Percentiles rank a stretch among this genome's conserved stretches.
phyloP scores from a whole-genome alignment of 1,140 invertebrate species.

The Leucophenga varia region DNA sequence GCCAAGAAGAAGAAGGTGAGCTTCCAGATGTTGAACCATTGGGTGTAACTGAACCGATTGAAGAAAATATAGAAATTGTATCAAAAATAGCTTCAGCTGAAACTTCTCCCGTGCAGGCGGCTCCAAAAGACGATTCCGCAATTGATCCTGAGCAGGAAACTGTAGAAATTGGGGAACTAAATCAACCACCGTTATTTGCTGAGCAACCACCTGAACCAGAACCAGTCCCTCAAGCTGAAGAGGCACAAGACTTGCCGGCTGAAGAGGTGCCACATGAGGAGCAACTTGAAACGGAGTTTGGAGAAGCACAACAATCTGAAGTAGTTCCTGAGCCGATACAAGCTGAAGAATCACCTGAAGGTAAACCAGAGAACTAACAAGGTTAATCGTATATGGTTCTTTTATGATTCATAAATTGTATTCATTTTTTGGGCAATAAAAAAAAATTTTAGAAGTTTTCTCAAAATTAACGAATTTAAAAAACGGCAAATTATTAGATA shows the following conservation, averaged over 20 bases:
- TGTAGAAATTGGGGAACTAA: neutral
- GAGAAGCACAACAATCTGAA: too few species aligned
- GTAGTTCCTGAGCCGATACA: constrained; percentile 5
- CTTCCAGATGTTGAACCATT: neutral
- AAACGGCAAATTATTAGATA: too few species aligned
- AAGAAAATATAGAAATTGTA: neutral
- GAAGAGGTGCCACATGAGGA: neutral
- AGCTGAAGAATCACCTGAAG: constrained; percentile 4
- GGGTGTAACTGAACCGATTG: neutral
- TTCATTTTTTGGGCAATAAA: too few species aligned
- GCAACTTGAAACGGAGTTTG: neutral
- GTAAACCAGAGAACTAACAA: too few species aligned
- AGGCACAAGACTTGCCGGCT: constrained; percentile 1
- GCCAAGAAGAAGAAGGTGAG: constrained; percentile 5
- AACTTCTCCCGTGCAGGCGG: neutral
- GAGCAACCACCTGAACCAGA: too few species aligned
- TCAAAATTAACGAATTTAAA: too few species aligned
- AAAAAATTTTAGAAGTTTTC: too few species aligned
- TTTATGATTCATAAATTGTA: constrained; percentile 1
- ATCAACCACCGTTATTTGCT: too few species aligned
- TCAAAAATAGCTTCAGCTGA: neutral
- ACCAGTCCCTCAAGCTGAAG: neutral
- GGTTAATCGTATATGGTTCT: too few species aligned
- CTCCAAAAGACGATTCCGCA: neutral
- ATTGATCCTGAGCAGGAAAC: neutral